Evolutionary conservation across 2,888 invertebrate genomes (phyloP), one percentile per base, ranked within the genome.

Genomic region (Ophion ventricosus): DNA sequence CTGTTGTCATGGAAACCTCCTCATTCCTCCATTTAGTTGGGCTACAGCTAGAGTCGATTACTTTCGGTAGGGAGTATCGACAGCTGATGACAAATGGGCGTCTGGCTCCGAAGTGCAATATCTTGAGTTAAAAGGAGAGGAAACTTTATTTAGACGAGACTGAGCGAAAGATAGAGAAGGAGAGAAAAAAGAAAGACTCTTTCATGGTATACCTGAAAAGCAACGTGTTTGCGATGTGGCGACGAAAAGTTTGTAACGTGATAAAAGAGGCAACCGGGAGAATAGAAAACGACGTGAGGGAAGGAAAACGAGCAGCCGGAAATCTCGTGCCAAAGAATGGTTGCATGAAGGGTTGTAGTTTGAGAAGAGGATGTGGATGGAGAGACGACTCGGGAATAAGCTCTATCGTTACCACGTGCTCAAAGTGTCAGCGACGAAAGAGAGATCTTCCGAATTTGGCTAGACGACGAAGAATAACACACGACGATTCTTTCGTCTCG

Each of bases 51-150:
- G 69, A 56, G 73, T 84, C 84, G 69, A 84, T 84, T 80, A 84
- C 74, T 81, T 74, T 67, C 64, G 74, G 73, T 67, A 59, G 26
- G 56, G 73, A 40, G 54, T 74, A 84, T 78, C 63, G 63, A 69
- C 69, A 76, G 49, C 64, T 8, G 77, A 84, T 84, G 77, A 81
- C 69, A 76, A 83, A 84, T 84, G 49, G 35, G 54, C 64, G 74
- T 69, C 80, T 74, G 80, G 75, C 40, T 69, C 10, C 73, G 56
- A 81, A 81, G 74, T 81, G 69, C 74, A 61, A 69, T 77, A 81
- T 69, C 77, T 43, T 64, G 26, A 25, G 79, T n/a, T 25, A 11
- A 43, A 57, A 20, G 35, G 40, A 17, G 43, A 77, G 63, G 43
- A 80, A 75, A 61, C 54, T 80, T 23, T 75, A 49, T 73, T 74